Evolutionary conservation across 2,113 vertebrate species (phyloP), one percentile per base, ranked within the genome.

Genomic region (Gallinago undulata): DNA sequence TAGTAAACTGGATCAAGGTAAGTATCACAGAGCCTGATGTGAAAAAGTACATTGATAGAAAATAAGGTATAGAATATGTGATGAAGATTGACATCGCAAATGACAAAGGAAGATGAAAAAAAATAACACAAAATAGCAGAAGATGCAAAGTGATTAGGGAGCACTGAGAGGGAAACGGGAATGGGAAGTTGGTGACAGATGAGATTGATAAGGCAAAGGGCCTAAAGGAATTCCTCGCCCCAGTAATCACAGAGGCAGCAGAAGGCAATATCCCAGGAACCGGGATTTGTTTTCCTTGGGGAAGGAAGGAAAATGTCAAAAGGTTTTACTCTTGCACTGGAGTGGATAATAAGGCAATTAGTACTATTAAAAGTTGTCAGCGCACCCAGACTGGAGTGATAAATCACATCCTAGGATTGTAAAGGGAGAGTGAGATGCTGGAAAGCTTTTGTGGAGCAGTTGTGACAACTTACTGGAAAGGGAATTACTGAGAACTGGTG

Each of bases 341-440:
- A 92, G 91, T 94, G 94, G 92, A 93, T 96, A 96, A 94, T 92
- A 95, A 96, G 92, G 81, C 88, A 97, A 96, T 96, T 96, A 95
- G 74, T 85, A 85, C 90, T 81, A 89, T 97, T 91, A 86, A 72
- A 94, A 92, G 75, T 83, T 96, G 60, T 95, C 78, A 79, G 73
- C 12, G 23, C 77, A 94, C 68, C 37, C 76, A 70, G 76, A 19
- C 77, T 64, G 80, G 50, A 82, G 62, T 37, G 70, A 94, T 96
- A 89, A 96, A 95, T 95, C 90, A 88, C 70, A 63, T 91, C 67
- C 77, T 43, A 59, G 45, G 41, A 76, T 43, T 86, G 79, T 10
- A 90, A 81, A 81, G 53, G 67, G 50, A 94, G 28, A 57, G 41
- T 53, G 57, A 84, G 69, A 77, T 75, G 45, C 73, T 45, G 63